Conservation (phyloP, 30 jellyfish, hydroid and myxozoan genomes). For the Nemopilema nomurai region DNA sequence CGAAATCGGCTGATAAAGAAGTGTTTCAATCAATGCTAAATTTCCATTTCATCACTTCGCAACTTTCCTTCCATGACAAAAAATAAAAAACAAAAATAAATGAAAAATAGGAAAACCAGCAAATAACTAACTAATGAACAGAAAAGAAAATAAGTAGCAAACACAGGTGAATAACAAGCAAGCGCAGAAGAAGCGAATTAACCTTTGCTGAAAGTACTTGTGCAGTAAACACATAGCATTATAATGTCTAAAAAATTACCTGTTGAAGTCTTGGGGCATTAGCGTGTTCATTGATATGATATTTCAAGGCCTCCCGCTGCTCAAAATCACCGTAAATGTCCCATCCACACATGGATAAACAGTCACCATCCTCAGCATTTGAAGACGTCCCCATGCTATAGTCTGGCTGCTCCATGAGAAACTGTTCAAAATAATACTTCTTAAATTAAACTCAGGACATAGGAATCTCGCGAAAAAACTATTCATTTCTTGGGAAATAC, state of each 20-base stretch:
- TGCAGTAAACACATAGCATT: not conserved
- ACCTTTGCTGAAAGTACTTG: too few species aligned
- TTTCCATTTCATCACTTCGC: too few species aligned
- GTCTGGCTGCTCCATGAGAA: slow-evolving; percentile 50
- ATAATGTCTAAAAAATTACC: slow-evolving; percentile 18
- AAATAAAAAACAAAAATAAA: too few species aligned
- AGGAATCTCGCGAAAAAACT: not conserved
- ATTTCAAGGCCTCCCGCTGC: slow-evolving; percentile 59
- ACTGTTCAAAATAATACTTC: slow-evolving; percentile 28
- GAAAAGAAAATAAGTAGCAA: too few species aligned
- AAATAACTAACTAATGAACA: too few species aligned
- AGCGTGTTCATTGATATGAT: slow-evolving; percentile 29
- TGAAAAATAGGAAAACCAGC: too few species aligned
- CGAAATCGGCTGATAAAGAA: too few species aligned
- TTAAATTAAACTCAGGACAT: not conserved
- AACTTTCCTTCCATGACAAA: too few species aligned
- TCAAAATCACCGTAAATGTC: slow-evolving; percentile 66
- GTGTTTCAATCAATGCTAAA: too few species aligned
- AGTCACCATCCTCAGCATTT: slow-evolving; percentile 54
- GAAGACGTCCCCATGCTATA: slow-evolving; percentile 34
- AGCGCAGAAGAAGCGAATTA: too few species aligned
- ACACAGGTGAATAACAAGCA: too few species aligned
- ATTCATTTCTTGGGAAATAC: too few species aligned
- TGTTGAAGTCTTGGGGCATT: slow-evolving; percentile 43
- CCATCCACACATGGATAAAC: slow-evolving; percentile 84